Conservation (phyloP, 2,888 invertebrate genomes). For the Ichneumon xanthorius region DNA sequence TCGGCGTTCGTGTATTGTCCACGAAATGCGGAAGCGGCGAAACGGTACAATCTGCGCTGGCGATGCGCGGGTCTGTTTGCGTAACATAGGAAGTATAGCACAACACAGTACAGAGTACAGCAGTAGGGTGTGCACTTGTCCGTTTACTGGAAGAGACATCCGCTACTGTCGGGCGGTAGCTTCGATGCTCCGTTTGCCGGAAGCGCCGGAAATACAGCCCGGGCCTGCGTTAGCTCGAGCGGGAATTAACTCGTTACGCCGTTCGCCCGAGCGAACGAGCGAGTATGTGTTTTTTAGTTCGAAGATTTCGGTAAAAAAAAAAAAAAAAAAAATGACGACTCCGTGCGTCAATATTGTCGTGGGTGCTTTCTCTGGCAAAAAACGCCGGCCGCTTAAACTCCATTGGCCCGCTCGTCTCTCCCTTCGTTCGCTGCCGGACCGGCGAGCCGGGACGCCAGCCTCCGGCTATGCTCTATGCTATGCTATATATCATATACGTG, state of each 20-base stretch:
- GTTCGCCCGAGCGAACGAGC: constrained; percentile 35
- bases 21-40: too few relatives aligned
- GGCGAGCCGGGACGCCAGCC: background rate
- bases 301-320: background rate
- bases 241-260: constrained; percentile 62
- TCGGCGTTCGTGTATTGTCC: too few relatives aligned
- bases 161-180: constrained; percentile 48
- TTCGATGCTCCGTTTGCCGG: constrained; percentile 58
- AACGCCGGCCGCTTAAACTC: constrained; percentile 39
- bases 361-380: constrained; percentile 49
- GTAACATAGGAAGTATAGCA: constrained; percentile 55
- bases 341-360: constrained; percentile 34
- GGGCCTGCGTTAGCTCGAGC: constrained; percentile 45
- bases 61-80: background rate
- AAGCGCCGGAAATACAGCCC: constrained; percentile 63
- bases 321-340: constrained; percentile 1
- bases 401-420: constrained; percentile 23
- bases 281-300: constrained; percentile 40
- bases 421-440: constrained; percentile 1
- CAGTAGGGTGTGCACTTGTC: constrained; percentile 64
- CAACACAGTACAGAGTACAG: background rate
- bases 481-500: background rate
- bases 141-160: constrained; percentile 72
- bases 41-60: too few relatives aligned
- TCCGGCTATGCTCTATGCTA: background rate